phyloP scores from a whole-genome alignment of 2,888 invertebrate genomes.

The Matsumyia berberina region DNA sequence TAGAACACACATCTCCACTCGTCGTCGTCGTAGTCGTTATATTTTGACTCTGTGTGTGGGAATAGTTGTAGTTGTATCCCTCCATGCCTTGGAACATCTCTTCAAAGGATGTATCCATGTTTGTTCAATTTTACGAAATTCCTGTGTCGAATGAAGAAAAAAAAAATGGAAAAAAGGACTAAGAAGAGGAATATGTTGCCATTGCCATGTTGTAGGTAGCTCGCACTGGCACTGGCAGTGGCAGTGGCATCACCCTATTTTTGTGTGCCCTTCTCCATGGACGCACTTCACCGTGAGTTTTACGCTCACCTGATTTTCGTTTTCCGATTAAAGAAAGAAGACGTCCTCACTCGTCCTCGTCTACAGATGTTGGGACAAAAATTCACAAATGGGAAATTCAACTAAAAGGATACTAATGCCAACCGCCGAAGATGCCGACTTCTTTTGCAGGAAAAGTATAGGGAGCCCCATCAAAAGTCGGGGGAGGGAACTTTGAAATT shows the following conservation, averaged over 20 bases:
- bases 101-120: slow-evolving; percentile 73
- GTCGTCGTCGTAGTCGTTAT: slow-evolving; percentile 58
- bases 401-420: slow-evolving; percentile 12
- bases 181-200: slow-evolving; percentile 68
- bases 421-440: too few species aligned
- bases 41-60: slow-evolving; percentile 49
- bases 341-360: slow-evolving; percentile 34
- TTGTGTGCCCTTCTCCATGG: slow-evolving; percentile 61
- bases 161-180: slow-evolving; percentile 34
- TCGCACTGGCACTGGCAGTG: not conserved
- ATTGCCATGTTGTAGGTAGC: slow-evolving; percentile 55
- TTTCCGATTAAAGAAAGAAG: slow-evolving; percentile 72
- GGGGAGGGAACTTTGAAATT: too few species aligned
- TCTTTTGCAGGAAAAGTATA: not conserved
- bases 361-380: slow-evolving; percentile 54
- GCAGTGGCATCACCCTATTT: slow-evolving; percentile 15
- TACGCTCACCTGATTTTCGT: slow-evolving; percentile 76
- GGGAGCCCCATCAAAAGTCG: too few species aligned
- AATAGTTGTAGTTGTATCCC: slow-evolving; percentile 45
- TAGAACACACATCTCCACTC: slow-evolving; percentile 43
- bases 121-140: slow-evolving; percentile 75
- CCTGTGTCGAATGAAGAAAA: slow-evolving; percentile 38
- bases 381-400: slow-evolving; percentile 52
- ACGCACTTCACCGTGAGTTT: slow-evolving; percentile 75
- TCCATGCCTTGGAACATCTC: not conserved